Conservation (phyloP, 2,113 vertebrate genomes). For the Taurulus bubalis region DNA sequence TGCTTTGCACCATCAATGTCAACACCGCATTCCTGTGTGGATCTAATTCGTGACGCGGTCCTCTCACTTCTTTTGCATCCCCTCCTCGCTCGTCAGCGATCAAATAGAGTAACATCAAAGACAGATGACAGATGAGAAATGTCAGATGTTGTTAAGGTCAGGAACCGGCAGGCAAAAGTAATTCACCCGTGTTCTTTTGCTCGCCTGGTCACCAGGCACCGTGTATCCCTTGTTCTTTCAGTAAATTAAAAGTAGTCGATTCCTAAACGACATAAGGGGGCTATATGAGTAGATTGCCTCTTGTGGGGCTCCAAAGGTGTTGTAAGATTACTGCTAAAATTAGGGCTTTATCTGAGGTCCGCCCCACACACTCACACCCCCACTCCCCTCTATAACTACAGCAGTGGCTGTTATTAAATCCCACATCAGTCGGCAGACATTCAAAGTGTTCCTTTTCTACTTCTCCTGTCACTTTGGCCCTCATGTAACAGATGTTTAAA, state of each 20-base stretch:
- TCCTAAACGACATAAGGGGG: conserved; percentile 43
- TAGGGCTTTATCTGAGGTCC: conserved; percentile 57
- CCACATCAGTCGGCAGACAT: conserved; percentile 38
- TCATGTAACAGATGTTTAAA: conserved; percentile 69
- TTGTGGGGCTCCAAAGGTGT: conserved; percentile 57
- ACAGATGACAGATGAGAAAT: conserved; percentile 67
- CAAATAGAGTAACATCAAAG: conserved; percentile 67
- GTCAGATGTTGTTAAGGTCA: conserved; percentile 65
- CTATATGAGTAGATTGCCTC: conserved; percentile 57
- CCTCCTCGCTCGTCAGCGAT: conserved; percentile 56
- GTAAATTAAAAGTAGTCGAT: conserved; percentile 52
- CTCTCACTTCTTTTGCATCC: conserved; percentile 63
- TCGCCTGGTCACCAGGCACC: background rate
- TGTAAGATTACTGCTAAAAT: conserved; percentile 66
- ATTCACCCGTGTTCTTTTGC: conserved; percentile 35
- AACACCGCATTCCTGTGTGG: conserved; percentile 82
- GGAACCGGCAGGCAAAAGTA: conserved; percentile 17
- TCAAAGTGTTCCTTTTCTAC: conserved; percentile 46
- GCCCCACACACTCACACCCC: background rate
- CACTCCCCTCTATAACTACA: conserved; percentile 24
- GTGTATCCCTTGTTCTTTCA: conserved; percentile 21
- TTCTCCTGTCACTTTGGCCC: conserved; percentile 55
- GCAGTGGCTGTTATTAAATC: conserved; percentile 55
- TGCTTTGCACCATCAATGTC: conserved; percentile 82
- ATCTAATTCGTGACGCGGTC: conserved; percentile 70